These are phyloP conservation scores for Sinonovacula constricta DNA, from an alignment of 1,140 invertebrate genomes.

Conservation along the genomic window DNA sequence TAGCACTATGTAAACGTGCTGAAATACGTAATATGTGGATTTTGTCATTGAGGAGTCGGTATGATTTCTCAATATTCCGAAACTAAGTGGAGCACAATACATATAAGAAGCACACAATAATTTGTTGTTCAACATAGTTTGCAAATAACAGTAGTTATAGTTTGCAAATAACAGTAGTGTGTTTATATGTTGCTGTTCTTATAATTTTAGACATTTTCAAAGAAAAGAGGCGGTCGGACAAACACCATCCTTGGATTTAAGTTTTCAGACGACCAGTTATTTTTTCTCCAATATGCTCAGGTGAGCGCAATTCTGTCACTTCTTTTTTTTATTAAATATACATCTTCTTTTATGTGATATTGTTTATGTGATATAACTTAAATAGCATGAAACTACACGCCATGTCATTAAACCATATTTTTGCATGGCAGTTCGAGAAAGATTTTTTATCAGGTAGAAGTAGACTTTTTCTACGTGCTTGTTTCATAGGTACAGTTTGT, in stretches of 20 bases:
- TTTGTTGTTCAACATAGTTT: no score
- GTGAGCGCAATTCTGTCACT: not conserved
- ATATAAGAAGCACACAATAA: no score
- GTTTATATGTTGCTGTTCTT: not conserved
- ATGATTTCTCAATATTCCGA: no score
- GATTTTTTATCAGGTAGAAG: no score
- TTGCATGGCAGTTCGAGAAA: not conserved
- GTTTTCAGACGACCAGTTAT: constrained; percentile 30
- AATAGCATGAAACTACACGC: not conserved
- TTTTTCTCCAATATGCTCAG: constrained; percentile 45
- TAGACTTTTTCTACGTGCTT: not conserved
- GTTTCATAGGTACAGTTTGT: not conserved
- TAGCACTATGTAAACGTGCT: no score
- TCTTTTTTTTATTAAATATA: not conserved
- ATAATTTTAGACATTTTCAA: constrained; percentile 7
- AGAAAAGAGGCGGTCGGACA: not conserved
- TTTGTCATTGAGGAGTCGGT: no score
- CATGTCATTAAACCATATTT: not conserved
- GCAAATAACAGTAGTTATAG: not conserved
- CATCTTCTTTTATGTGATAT: not conserved
- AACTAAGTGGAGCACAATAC: no score
- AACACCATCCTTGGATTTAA: constrained; percentile 24
- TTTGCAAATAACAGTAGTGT: not conserved
- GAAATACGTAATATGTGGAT: no score
- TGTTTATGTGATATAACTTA: not conserved